Conservation (phyloP, 2,888 invertebrate species). For the Nineta flava region DNA sequence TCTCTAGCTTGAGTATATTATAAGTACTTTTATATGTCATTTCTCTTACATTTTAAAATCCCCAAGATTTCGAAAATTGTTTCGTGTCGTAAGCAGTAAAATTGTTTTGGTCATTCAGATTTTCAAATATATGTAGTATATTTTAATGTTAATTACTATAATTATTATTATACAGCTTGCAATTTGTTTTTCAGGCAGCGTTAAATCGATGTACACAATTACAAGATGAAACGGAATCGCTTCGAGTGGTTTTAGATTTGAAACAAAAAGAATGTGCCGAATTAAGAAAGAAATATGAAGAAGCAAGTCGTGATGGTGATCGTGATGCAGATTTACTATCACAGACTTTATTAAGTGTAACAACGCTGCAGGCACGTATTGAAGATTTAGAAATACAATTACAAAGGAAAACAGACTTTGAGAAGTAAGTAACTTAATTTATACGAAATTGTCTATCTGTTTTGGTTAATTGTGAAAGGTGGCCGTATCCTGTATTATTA, state of each 20-base stretch:
- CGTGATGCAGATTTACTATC: constrained; percentile 61
- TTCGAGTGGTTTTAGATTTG: constrained; percentile 76
- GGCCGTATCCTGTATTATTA: constrained; percentile 5
- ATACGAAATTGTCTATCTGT: too few species aligned
- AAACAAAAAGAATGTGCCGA: constrained; percentile 73
- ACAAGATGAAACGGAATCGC: constrained; percentile 62
- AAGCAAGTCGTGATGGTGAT: constrained; percentile 56
- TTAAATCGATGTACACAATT: constrained; percentile 19
- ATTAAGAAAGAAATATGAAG: constrained; percentile 51
- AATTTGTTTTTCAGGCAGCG: constrained; percentile 10
- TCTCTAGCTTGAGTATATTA: too few species aligned
- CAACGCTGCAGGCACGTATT: constrained; percentile 61
- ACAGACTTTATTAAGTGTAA: constrained; percentile 54
- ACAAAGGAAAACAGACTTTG: constrained; percentile 50
- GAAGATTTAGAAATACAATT: constrained; percentile 71
- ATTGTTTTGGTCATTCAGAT: background rate
- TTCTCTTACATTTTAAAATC: too few species aligned
- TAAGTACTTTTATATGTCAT: too few species aligned
- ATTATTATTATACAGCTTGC: too few species aligned
- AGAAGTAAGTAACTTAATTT: constrained; percentile 38
- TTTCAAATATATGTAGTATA: too few species aligned
- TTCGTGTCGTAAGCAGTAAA: too few species aligned
- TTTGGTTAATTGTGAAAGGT: background rate
- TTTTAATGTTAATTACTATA: background rate
- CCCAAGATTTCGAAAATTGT: too few species aligned